A percentile compares a stretch with the other conserved stretches of the same genome.
These are phyloP conservation scores for Dermochelys coriacea DNA, from an alignment of 2,797 vertebrate species.

Conservation along the genomic window DNA sequence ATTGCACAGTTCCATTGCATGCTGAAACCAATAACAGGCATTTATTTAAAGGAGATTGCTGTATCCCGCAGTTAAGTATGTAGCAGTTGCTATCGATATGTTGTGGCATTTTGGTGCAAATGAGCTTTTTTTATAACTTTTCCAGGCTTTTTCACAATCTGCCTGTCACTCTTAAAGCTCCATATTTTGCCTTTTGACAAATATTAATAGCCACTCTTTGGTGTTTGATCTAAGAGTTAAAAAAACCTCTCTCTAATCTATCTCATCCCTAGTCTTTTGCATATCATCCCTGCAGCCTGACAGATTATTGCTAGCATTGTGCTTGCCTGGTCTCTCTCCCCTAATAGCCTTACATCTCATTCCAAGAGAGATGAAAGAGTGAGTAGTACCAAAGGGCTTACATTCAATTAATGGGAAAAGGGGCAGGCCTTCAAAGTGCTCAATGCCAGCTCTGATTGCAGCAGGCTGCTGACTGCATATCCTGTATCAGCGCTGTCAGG, in stretches of 20 bases:
- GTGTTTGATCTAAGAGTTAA: background rate
- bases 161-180: slow-evolving; percentile 37
- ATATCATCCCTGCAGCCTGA: slow-evolving; percentile 38
- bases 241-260: background rate
- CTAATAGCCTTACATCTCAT: slow-evolving; percentile 70
- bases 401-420: slow-evolving; percentile 76
- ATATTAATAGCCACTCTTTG: slow-evolving; percentile 28
- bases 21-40: background rate
- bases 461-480: slow-evolving; percentile 60
- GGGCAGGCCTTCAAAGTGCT: slow-evolving; percentile 50
- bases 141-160: background rate
- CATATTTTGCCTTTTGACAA: background rate
- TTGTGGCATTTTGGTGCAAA: slow-evolving; percentile 8
- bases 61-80: slow-evolving; percentile 42
- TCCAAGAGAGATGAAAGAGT: slow-evolving; percentile 73
- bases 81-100: background rate
- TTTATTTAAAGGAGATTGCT: slow-evolving; percentile 54
- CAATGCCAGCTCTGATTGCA: slow-evolving; percentile 64
- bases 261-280: slow-evolving; percentile 30
- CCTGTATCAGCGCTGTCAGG: background rate
- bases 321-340: slow-evolving; percentile 57
- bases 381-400: slow-evolving; percentile 66
- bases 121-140: background rate
- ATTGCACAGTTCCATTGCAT: background rate
- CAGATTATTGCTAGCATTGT: slow-evolving; percentile 67